phyloP scores from a whole-genome alignment of 2,888 invertebrate species.

The Zaprionus bogoriensis region DNA sequence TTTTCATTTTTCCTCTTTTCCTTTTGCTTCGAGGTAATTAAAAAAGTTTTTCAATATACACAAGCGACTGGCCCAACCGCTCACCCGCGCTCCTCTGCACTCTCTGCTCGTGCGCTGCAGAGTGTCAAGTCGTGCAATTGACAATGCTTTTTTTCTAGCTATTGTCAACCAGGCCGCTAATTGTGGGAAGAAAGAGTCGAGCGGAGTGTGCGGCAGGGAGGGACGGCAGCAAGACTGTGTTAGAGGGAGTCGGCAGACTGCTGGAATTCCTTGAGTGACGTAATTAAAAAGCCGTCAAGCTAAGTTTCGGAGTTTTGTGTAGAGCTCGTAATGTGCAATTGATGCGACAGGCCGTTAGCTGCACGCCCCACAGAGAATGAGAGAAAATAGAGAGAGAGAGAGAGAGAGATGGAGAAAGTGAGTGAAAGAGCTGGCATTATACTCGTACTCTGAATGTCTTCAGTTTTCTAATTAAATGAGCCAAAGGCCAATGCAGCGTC shows the following conservation, averaged over 20 bases:
- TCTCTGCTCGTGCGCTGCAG: background rate
- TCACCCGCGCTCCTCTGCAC: background rate
- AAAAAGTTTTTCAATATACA: constrained; percentile 67
- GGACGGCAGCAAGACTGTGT: background rate
- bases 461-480: constrained; percentile 72
- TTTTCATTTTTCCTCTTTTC: constrained; percentile 26
- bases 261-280: constrained; percentile 55
- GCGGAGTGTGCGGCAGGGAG: constrained; percentile 5
- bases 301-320: constrained; percentile 34
- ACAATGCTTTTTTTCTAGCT: constrained; percentile 45
- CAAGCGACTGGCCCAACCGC: constrained; percentile 28
- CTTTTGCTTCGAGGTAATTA: constrained; percentile 57
- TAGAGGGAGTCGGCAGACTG: constrained; percentile 1
- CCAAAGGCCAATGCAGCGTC: constrained; percentile 62
- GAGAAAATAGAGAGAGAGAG: background rate
- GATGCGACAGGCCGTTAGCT: constrained; percentile 70
- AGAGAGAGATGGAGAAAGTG: background rate
- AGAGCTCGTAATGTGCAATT: constrained; percentile 66
- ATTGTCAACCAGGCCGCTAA: constrained; percentile 44
- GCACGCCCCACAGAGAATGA: constrained; percentile 28
- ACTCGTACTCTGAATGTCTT: constrained; percentile 27
- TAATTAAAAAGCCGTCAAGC: constrained; percentile 74
- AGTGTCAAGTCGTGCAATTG: constrained; percentile 56
- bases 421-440: background rate
- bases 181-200: constrained; percentile 33